Evolutionary conservation across 1,140 invertebrate genomes (phyloP), one percentile per base, ranked within the genome.

Genomic region (Spodoptera litura): DNA sequence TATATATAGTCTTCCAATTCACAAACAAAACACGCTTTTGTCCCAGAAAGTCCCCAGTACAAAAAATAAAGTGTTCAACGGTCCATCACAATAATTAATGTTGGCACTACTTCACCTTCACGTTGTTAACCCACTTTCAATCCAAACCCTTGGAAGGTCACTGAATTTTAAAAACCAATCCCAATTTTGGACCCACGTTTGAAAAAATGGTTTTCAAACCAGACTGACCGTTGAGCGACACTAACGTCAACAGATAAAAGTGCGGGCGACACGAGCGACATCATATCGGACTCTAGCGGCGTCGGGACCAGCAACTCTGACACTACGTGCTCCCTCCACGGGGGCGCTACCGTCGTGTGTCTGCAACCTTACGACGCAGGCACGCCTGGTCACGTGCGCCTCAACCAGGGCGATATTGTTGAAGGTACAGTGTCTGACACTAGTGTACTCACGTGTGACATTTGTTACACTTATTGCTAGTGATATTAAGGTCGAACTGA

Each of bases 231-330:
- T 80, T 78, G 97, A 96, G 97, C 97, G 97, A 96, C 90, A 88
- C 78, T 78, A 78, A 52, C 90, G 82, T 88, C 95, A 95, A 89
- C 96, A 98, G 97, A 98, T 95, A 98, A 98, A 94, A 97, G 97
- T 88, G 95, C 97, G 85, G 97, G 97, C 77, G 98, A 98, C 89
- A 96, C 97, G 70, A 98, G 97, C 93, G 98, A 98, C 94, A 97
- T 98, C 86, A 97, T 98, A 87, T 98, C 97, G 93, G 98, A 98
- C 93, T 98, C 97, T 88, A 98, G 97, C 79, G 98, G 98, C 58
- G 97, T 98, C 58, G 98, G 98, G 75, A 98, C 98, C 11, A 97
- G 97, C 79, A 98, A 97, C 90, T 98, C 97, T 58, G 97, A 98
- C 88, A 97, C 97, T 35, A 97, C 97, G 87, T 95, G 96, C 83